Conservation (phyloP, 2,113 vertebrate genomes). For the Amblyornis subalaris region DNA sequence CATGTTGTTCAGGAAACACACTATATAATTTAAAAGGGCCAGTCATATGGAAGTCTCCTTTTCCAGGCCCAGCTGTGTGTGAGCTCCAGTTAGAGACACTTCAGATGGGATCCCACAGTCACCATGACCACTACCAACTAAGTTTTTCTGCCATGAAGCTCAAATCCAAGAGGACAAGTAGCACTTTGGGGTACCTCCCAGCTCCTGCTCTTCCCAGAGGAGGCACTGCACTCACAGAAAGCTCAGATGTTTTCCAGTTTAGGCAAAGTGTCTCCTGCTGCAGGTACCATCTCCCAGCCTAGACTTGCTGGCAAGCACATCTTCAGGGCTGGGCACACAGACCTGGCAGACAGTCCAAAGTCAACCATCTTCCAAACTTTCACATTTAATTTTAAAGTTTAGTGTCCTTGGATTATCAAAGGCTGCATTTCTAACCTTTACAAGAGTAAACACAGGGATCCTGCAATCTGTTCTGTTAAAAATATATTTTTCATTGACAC, state of each 20-base stretch:
- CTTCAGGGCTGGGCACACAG: neutral
- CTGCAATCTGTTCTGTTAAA: neutral
- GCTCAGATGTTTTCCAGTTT: neutral
- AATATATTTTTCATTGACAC: neutral
- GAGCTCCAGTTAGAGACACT: neutral
- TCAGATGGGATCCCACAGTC: neutral
- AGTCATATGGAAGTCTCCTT: neutral
- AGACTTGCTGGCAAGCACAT: rapidly evolving
- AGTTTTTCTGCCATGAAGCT: neutral
- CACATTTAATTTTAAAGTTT: neutral
- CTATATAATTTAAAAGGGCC: neutral
- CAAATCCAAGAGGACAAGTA: neutral
- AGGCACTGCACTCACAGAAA: neutral
- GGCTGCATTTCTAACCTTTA: neutral
- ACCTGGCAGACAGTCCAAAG: neutral
- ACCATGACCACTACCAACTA: neutral
- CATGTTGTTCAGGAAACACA: neutral
- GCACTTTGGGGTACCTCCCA: neutral
- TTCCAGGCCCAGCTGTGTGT: neutral
- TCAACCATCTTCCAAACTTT: neutral
- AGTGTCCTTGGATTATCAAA: neutral
- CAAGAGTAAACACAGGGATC: neutral
- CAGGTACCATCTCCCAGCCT: neutral
- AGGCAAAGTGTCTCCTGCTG: neutral
- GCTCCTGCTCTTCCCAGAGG: rapidly evolving